Base-by-base conservation (phyloP, 2,888 invertebrate genomes). In the Drosophila mimica region DNA sequence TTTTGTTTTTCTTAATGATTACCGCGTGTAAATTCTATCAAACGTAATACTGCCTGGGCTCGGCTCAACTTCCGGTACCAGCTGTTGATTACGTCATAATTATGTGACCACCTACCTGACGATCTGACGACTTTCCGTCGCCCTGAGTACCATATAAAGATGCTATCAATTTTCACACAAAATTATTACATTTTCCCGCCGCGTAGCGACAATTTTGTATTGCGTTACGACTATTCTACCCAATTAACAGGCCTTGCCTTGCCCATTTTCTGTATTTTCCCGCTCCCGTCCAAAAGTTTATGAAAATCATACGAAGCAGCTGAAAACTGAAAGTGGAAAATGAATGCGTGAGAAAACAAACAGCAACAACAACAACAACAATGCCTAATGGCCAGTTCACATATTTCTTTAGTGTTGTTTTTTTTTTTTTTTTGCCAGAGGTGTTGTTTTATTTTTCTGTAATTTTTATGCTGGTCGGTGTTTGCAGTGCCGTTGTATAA, bases 301-400 rank as follows among this genome's bases (percentile, higher is more conserved):
- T 87, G 87, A 87, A 87, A 87, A 87, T 87, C 72, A 79, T 66
- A 49, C 57, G 58, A 62, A 61, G 76, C 34, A 56, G 54, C 68
- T 68, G 63, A 67, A 86, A 86, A 86, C 79, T 81, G 88, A 86
- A 86, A 88, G 88, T 88, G 88, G 81, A 88, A 88, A 88, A 84
- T 77, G 62, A 83, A 85, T 83, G 88, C 88, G 88, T 87, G 87
- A 86, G 87, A 87, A 87, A 88, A 84, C 65, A 43, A 69, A 82
- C 72, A 61, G 62, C 65, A 75, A 67, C 64, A 81, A 28, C 25
- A 25, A 25, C 25, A 25, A 25, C n/a, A 74, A 76, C 71, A 86
- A 84, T 87, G 70, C 43, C 67, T 65, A 60, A 59, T 70, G 70
- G 76, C 56, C 70, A 74, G 70, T 70, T 64, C 75, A 65, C 69